Base-by-base conservation (phyloP, 2,113 vertebrate species). In the Nanger granti region DNA sequence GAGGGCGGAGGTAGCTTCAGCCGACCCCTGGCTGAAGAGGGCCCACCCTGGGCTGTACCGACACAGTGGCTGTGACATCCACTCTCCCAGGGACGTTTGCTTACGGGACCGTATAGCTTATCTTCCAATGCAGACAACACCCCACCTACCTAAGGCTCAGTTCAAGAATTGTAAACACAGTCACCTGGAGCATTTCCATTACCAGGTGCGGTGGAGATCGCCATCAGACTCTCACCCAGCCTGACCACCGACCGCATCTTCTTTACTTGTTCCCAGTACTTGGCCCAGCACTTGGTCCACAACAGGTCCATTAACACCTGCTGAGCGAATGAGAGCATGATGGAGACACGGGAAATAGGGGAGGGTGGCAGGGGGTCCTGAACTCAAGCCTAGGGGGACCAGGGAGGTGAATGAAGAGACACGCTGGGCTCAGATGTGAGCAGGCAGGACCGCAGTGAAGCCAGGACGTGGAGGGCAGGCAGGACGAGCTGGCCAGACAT, bases 341-440 rank as follows among this genome's bases (percentile, higher is more conserved):
- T 37, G 31, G 41, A 79, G 52, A 66, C 17, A 0, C 22, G 29
- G 52, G 22, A 54, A 91, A 73, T 26, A 41, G 47, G 37, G 31
- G 60, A 17, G 79, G 64, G 44, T 9, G 8, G 29, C 20, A 8
- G 44, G 44, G 28, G n/a, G 10, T 44, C 10, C 28, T 83, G 41
- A 55, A 49, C 34, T 86, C 54, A 57, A 57, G 44, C 37, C 64
- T 41, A 66, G 7, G 11, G 91, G 24, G 76, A 86, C 6, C 22
- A 91, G 14, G 15, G 29, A 80, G 20, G 2, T 26, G 54, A 66
- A 49, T 34, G 66, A 79, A 89, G 20, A 20, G 12, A 86, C 69
- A 49, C 1, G 3, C 8, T 1, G 59, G 49, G 8, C 41, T n/a
- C 69, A 55, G n/a, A n/a, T 1, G 0, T 12, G 17, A 66, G 5